Evolutionary conservation across 2,888 invertebrate species (phyloP).

Genomic region (Raillietiella orientalis): DNA sequence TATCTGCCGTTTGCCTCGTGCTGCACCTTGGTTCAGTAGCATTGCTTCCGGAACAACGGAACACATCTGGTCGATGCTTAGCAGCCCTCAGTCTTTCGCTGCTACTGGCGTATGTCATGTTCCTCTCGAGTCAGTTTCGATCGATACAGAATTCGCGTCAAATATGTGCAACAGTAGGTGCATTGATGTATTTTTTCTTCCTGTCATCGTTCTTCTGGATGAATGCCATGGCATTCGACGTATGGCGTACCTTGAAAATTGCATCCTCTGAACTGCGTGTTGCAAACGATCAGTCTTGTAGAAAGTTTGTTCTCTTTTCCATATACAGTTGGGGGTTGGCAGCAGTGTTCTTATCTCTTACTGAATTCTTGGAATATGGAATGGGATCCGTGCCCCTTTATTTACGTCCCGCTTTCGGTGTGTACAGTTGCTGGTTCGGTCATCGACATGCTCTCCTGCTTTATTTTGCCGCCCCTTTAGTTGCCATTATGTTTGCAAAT

Average conservation of each 20-base stretch:
- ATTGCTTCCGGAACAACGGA: constrained; percentile 16
- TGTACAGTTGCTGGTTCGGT: constrained; percentile 18
- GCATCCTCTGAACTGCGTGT: background rate
- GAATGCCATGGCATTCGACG: constrained; percentile 19
- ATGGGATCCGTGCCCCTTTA: constrained; percentile 7
- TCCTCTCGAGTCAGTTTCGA: constrained; percentile 13
- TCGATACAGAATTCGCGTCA: constrained; percentile 7
- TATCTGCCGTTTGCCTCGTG: constrained; percentile 16
- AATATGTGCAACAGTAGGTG: constrained; percentile 14
- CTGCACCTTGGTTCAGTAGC: constrained; percentile 16
- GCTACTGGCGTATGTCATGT: constrained; percentile 16
- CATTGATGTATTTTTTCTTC: constrained; percentile 17
- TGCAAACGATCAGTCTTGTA: background rate
- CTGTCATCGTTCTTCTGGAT: constrained; percentile 21
- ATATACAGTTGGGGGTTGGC: constrained; percentile 15
- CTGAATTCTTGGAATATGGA: constrained; percentile 12
- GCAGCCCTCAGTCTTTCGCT: constrained; percentile 17
- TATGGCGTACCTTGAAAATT: constrained; percentile 13
- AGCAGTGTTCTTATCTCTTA: constrained; percentile 11
- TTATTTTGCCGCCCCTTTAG: constrained; percentile 17
- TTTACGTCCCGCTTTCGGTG: constrained; percentile 16
- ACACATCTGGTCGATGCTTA: constrained; percentile 18
- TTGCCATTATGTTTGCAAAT: constrained; percentile 14
- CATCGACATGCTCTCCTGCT: constrained; percentile 16
- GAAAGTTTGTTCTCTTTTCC: constrained; percentile 14